These are phyloP conservation scores for Scaptomyza pallida DNA, from an alignment of 1,140 invertebrate genomes.

Conservation along the genomic window DNA sequence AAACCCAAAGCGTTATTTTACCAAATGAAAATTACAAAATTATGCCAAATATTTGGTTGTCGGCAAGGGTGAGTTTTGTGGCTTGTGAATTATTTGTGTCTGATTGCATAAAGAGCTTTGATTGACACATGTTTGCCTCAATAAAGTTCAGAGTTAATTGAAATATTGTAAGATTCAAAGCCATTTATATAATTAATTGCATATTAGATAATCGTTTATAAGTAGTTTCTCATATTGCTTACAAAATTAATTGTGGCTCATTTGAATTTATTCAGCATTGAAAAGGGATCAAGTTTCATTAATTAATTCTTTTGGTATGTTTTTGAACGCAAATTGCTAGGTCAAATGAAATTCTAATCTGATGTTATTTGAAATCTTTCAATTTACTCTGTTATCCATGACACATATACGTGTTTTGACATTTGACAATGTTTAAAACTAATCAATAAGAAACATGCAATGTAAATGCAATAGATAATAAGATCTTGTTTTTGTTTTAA, in stretches of 20 bases:
- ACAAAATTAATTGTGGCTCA: not conserved
- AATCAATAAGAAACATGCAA: no score
- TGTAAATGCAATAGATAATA: no score
- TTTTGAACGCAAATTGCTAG: no score
- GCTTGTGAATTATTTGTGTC: conserved; percentile 8
- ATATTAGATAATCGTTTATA: not conserved
- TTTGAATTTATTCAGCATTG: not conserved
- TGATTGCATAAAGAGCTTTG: conserved; percentile 2
- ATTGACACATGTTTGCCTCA: conserved; percentile 9
- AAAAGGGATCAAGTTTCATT: not conserved
- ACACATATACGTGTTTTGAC: no score
- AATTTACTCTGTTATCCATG: no score
- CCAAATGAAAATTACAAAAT: conserved; percentile 1
- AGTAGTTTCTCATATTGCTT: not conserved
- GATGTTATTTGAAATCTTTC: no score
- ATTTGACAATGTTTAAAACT: no score
- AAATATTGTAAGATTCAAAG: not conserved
- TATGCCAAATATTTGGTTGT: not conserved
- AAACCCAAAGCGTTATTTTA: not conserved
- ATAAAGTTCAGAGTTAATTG: not conserved
- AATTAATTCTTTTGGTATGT: not conserved
- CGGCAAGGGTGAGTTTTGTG: not conserved
- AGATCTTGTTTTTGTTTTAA: no score
- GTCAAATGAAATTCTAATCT: no score
- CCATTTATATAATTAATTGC: conserved; percentile 8